Conservation (phyloP, 1,140 invertebrate genomes). For the Tenebrio molitor region DNA sequence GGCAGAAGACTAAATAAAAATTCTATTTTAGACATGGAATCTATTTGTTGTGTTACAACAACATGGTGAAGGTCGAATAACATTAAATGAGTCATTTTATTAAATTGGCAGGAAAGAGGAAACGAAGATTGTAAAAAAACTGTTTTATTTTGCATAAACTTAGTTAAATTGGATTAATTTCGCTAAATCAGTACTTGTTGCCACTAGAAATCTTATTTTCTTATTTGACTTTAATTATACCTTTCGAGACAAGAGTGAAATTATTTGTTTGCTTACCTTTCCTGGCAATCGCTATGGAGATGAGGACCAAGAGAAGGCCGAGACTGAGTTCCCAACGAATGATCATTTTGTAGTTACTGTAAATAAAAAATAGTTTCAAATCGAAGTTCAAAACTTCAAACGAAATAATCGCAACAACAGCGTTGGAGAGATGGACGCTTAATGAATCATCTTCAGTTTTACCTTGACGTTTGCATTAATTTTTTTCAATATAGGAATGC, state of each 20-base stretch:
- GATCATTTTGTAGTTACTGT: constrained; percentile 52
- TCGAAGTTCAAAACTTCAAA: no score
- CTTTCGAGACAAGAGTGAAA: no score
- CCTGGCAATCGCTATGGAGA: constrained; percentile 35
- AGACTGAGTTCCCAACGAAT: constrained; percentile 51
- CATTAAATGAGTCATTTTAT: not conserved
- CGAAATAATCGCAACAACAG: no score
- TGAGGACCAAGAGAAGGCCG: constrained; percentile 42
- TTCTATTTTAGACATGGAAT: no score
- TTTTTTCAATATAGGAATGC: not conserved
- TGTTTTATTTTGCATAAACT: not conserved
- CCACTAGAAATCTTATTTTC: no score
- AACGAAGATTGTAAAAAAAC: not conserved
- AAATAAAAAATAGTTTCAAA: constrained; percentile 26
- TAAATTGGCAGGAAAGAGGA: constrained; percentile 22
- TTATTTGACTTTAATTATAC: no score
- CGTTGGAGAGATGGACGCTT: no score
- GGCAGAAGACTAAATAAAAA: no score
- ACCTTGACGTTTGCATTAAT: not conserved
- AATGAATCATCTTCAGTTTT: not conserved
- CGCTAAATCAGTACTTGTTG: no score
- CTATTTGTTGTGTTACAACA: not conserved
- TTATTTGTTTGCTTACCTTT: constrained; percentile 46
- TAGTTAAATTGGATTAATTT: constrained; percentile 2
- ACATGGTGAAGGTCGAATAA: constrained; percentile 18